phyloP scores from a whole-genome alignment of 1,140 invertebrate genomes.

The Myzus persicae region DNA sequence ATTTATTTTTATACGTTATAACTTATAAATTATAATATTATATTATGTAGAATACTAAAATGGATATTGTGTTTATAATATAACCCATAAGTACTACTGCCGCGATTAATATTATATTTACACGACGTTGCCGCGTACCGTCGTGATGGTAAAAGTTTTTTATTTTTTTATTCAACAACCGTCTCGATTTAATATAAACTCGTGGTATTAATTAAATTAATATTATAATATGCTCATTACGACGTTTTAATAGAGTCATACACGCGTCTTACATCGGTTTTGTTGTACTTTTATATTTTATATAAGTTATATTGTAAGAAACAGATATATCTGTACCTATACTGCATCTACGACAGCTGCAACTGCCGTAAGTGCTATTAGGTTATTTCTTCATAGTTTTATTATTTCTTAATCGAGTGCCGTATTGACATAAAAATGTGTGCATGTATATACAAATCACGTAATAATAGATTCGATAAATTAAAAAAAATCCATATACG shows the following conservation, averaged over 20 bases:
- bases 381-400: neutral
- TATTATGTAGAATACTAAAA: neutral
- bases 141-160: neutral
- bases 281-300: neutral
- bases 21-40: constrained; percentile 16
- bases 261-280: neutral
- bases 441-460: neutral
- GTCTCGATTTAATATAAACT: neutral
- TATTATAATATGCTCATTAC: neutral
- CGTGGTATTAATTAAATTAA: neutral
- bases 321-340: neutral
- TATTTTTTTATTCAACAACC: neutral
- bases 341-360: neutral
- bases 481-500: constrained; percentile 4
- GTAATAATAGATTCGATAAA: neutral
- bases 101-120: neutral
- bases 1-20: neutral
- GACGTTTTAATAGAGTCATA: neutral
- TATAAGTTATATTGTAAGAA: neutral
- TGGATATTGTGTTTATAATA: too few species aligned
- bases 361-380: neutral
- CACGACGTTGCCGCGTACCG: neutral
- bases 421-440: neutral
- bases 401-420: neutral
- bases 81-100: neutral